These are phyloP conservation scores for Avahi laniger DNA, from an alignment of 2,797 vertebrate species.

Conservation along the genomic window DNA sequence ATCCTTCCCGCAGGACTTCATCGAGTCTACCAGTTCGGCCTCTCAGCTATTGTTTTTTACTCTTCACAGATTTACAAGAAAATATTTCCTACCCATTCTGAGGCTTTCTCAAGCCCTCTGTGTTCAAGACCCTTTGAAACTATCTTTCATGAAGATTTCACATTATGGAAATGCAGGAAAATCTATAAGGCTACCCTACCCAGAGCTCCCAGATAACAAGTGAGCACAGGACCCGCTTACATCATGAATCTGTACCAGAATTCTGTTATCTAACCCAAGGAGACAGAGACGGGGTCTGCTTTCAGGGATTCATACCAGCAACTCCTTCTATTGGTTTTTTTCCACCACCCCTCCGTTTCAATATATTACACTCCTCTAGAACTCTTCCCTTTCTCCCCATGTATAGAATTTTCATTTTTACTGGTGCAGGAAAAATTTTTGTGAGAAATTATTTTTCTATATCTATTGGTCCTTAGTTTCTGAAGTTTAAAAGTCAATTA, in stretches of 20 bases:
- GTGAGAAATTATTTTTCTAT: not conserved
- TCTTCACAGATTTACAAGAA: not conserved
- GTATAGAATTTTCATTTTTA: not conserved
- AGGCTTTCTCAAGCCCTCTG: not conserved
- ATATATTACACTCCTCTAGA: not conserved
- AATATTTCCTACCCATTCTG: not conserved
- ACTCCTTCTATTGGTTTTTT: not conserved
- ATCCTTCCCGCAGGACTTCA: not conserved
- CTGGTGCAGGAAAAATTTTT: not conserved
- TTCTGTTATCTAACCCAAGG: not conserved
- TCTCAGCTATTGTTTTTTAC: not conserved
- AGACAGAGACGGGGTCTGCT: not conserved
- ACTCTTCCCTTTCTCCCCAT: not conserved
- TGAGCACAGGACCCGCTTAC: not conserved
- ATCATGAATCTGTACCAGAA: not conserved
- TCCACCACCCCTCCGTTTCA: not conserved
- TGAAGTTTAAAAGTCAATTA: not conserved
- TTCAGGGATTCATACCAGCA: not conserved
- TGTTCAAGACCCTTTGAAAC: not conserved
- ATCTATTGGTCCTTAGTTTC: not conserved
- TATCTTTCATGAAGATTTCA: not conserved
- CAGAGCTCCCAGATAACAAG: not conserved
- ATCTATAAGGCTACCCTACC: not conserved
- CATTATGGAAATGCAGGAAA: not conserved
- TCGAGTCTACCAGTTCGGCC: not conserved